Evolutionary conservation across 1,140 invertebrate genomes (phyloP).

Genomic region (Drosophila parvula): DNA sequence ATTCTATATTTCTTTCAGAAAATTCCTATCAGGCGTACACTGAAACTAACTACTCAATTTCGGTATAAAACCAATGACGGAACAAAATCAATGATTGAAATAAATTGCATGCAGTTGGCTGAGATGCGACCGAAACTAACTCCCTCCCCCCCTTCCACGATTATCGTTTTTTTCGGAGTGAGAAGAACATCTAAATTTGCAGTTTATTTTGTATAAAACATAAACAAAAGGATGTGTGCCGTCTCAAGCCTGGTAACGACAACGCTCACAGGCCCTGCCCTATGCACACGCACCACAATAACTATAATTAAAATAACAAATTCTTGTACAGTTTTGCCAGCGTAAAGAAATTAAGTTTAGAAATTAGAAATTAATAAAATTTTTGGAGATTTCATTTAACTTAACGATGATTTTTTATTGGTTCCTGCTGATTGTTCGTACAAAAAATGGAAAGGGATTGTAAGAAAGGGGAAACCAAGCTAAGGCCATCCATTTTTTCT

Average conservation of each 20-base stretch:
- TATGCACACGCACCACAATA: constrained; percentile 14
- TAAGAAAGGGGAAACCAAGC: too few species aligned
- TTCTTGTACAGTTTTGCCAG: constrained; percentile 16
- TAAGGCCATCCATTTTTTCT: too few species aligned
- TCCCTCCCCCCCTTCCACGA: constrained; percentile 11
- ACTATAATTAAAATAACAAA: constrained; percentile 3
- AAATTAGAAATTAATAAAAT: constrained; percentile 13
- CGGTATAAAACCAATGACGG: not conserved
- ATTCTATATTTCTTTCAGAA: not conserved
- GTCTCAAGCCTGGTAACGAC: not conserved
- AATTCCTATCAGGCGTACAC: constrained; percentile 19
- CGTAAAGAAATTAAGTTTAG: constrained; percentile 14
- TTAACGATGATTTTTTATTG: too few species aligned
- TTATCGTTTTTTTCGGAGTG: not conserved
- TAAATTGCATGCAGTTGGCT: not conserved
- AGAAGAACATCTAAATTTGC: not conserved
- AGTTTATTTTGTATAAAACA: constrained; percentile 7
- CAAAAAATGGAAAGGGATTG: too few species aligned
- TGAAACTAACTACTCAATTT: constrained; percentile 10
- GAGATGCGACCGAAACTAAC: not conserved
- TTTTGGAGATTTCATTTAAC: constrained; percentile 12
- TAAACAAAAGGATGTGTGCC: not conserved
- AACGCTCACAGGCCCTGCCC: not conserved
- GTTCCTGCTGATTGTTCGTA: too few species aligned
- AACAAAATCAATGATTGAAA: not conserved